Base-by-base conservation (phyloP, 2,888 invertebrate species). In the Frankliniella fusca region DNA sequence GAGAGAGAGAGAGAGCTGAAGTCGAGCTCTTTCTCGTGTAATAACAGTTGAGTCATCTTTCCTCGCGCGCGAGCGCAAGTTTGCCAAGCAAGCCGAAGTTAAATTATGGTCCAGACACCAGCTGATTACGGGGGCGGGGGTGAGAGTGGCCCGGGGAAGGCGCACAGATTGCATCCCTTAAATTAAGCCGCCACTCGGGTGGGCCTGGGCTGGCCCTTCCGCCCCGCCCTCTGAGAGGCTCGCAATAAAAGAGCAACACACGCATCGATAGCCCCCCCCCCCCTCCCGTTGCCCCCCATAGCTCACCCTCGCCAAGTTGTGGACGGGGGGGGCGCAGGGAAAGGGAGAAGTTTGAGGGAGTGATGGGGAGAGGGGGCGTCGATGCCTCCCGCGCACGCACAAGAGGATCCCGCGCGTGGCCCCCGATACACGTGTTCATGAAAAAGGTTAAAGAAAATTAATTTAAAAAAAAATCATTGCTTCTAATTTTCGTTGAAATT, bases 161-260 rank as follows among this genome's bases (percentile, higher is more conserved):
- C 70, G 70, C 70, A 20, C 70, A 70, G 70, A 70, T 70, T 70
- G 70, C 70, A 70, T 70, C 70, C 70, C 70, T 23, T 54, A 54
- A 54, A 54, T 54, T 54, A 70, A 23, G 70, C 70, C 70, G 70
- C 70, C 70, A 70, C 70, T 20, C n/a, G 23, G n/a, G 70, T 20
- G 70, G 15, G 15, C 8, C 54, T 54, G 54, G 54, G 5, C 23
- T 23, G 23, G 70, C 54, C 54, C 54, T 54, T 9, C 15, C 15
- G 23, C 70, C n/a, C 38, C 38, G 38, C 38, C 38, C n/a, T 23
- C n/a, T 70, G 70, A 70, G n/a, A 10, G 70, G 70, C 70, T 10
- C 23, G 70, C 70, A 70, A 70, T 70, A 70, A 70, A 70, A 70
- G 70, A 70, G 70, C 70, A 70, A 70, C 70, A 70, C 23, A 54